Evolutionary conservation across 2,888 invertebrate genomes (phyloP).

Genomic region (Cheilosia vulpina): DNA sequence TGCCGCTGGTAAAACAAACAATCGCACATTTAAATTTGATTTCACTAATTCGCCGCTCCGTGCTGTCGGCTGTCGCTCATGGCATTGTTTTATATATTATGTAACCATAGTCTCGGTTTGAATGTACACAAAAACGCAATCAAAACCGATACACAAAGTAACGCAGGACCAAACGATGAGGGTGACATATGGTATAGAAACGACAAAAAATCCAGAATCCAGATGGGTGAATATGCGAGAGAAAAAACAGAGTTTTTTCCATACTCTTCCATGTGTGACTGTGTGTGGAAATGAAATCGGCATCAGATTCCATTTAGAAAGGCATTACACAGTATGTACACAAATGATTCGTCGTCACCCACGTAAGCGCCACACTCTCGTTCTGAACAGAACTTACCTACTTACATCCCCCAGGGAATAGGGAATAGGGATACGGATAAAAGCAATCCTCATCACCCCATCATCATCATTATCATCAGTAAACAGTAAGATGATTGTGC

Average conservation of each 20-base stretch:
- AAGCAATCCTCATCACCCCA: slow-evolving; percentile 39
- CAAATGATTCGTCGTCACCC: slow-evolving; percentile 34
- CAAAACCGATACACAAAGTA: slow-evolving; percentile 39
- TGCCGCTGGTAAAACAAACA: slow-evolving; percentile 33
- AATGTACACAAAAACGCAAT: slow-evolving; percentile 47
- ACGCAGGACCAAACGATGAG: slow-evolving; percentile 37
- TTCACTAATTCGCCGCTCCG: slow-evolving; percentile 49
- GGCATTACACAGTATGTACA: slow-evolving; percentile 38
- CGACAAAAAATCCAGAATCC: slow-evolving; percentile 13
- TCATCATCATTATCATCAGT: slow-evolving; percentile 39
- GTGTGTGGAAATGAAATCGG: slow-evolving; percentile 57
- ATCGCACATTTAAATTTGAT: slow-evolving; percentile 52
- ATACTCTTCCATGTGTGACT: slow-evolving; percentile 5
- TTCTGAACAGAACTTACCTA: not conserved
- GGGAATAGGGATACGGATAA: not conserved
- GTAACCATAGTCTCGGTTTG: slow-evolving; percentile 41
- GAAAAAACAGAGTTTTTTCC: not conserved
- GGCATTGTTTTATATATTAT: slow-evolving; percentile 25
- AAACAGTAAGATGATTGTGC: slow-evolving; percentile 58
- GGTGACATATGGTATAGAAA: slow-evolving; percentile 49
- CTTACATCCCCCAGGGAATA: not conserved
- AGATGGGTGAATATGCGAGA: slow-evolving; percentile 4
- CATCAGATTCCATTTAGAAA: slow-evolving; percentile 72
- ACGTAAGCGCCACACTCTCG: not conserved
- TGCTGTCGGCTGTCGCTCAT: slow-evolving; percentile 9